Percentiles rank a stretch among this genome's conserved stretches.
Evolutionary conservation across 2,113 vertebrate genomes (phyloP).

Genomic region (Geococcyx californianus): DNA sequence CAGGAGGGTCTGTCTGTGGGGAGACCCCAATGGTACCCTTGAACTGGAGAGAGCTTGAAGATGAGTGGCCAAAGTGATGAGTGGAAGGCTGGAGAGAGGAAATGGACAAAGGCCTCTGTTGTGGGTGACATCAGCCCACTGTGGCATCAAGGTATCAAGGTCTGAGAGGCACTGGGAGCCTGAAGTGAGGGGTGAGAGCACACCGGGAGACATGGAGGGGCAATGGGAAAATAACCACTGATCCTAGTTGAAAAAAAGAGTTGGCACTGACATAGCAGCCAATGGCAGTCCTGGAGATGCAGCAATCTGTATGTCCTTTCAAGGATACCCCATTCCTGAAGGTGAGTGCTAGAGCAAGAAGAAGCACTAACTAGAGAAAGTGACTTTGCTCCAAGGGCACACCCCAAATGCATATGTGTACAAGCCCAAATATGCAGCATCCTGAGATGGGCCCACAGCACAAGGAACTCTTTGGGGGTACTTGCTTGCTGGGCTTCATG

Average conservation of each 20-base stretch:
- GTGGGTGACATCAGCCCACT: neutral
- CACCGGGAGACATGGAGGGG: neutral
- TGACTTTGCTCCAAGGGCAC: neutral
- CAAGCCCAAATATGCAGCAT: fast-evolving
- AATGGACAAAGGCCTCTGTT: neutral
- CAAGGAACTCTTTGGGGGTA: neutral
- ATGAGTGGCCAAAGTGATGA: neutral
- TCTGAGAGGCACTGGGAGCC: neutral
- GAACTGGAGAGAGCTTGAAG: neutral
- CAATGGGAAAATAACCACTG: neutral
- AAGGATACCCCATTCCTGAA: neutral
- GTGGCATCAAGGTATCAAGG: fast-evolving
- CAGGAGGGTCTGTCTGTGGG: neutral
- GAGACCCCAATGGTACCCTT: neutral
- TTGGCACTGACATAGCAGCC: fast-evolving
- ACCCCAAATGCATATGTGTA: neutral
- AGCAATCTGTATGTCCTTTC: neutral
- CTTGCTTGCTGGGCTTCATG: neutral
- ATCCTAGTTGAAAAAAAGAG: neutral
- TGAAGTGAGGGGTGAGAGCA: neutral
- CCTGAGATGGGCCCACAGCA: neutral
- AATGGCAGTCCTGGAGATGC: neutral
- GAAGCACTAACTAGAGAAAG: neutral
- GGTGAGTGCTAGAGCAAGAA: neutral
- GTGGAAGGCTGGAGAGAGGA: neutral